Evolutionary conservation across 1,140 invertebrate species (phyloP), one percentile per base, ranked within the genome.

Genomic region (Drosophila dunni): DNA sequence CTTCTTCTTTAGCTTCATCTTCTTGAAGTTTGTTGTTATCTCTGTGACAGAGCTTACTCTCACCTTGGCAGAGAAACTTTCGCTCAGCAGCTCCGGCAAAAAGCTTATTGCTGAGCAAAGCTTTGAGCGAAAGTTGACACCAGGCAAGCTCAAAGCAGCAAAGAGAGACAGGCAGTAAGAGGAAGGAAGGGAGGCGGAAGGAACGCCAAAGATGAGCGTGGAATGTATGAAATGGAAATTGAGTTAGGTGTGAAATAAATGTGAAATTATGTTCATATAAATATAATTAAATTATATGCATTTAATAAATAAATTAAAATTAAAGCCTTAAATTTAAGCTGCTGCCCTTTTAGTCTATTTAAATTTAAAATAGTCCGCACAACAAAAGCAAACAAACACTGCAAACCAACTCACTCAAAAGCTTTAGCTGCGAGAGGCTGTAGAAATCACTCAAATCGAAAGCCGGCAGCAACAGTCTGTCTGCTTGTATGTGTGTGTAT

Each of bases 401-500:
- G 20, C n/a, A 40, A 42, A 60, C 24, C 17, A 73, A 71, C 67
- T 70, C 75, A 73, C 79, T 73, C 57, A 38, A 75, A 44, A 84
- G 78, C 75, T 84, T 78, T 29, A 8, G 17, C 24, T 5, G 4
- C 11, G 8, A 8, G 61, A 46, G 17, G 56, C 42, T 68, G 64
- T 48, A 13, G 34, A 24, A 68, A 38, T 15, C 44, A 42, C 74
- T 76, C 76, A 76, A 53, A 75, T 46, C 51, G 68, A 89, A 89
- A 81, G 85, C 84, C 84, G 84, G 84, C 84, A 89, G 84, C 84
- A 89, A 89, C 84, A 89, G 85, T 84, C 68, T 89, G 75, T 62
- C 20, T 71, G 29, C 62, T 36, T 61, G 58, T 45, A 51, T 56
- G 50, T 67, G 46, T 42, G 73, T 42, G 51, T 34, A 53, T 24